Conservation (phyloP, 2,797 vertebrate genomes). For the Champsocephalus gunnari region DNA sequence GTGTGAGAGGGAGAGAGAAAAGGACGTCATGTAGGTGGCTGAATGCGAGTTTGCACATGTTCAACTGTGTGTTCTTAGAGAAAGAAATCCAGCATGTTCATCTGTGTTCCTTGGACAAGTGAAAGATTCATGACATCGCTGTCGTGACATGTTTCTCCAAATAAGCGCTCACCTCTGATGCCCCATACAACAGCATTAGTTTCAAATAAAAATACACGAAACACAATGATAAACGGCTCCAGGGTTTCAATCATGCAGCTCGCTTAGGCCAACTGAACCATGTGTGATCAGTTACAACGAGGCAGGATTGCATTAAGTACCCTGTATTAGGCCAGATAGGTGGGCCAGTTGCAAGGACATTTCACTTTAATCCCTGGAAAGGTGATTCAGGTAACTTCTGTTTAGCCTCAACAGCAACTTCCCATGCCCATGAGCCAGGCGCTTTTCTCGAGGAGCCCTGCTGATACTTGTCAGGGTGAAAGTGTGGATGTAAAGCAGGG, state of each 20-base stretch:
- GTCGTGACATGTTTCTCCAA: slow-evolving; percentile 55
- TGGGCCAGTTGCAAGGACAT: slow-evolving; percentile 3
- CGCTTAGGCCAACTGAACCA: slow-evolving; percentile 27
- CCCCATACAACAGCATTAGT: not conserved
- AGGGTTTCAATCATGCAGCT: slow-evolving; percentile 42
- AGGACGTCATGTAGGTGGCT: slow-evolving; percentile 37
- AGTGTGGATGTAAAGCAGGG: slow-evolving; percentile 21
- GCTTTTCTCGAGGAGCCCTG: not conserved
- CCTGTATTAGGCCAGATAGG: slow-evolving; percentile 28
- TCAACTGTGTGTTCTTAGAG: slow-evolving; percentile 20
- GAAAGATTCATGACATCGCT: slow-evolving; percentile 33
- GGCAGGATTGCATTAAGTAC: slow-evolving; percentile 27
- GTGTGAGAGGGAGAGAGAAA: slow-evolving; percentile 24
- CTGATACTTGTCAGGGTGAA: not conserved
- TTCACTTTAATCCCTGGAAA: slow-evolving; percentile 29
- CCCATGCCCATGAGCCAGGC: slow-evolving; percentile 22
- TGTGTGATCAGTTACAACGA: slow-evolving; percentile 30
- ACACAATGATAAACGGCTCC: slow-evolving; percentile 29
- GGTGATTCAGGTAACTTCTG: slow-evolving; percentile 31
- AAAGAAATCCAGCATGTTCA: slow-evolving; percentile 16
- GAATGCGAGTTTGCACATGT: slow-evolving; percentile 60
- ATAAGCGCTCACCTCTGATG: slow-evolving; percentile 9
- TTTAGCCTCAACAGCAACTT: slow-evolving; percentile 10
- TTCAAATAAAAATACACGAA: slow-evolving; percentile 45
- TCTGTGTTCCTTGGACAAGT: slow-evolving; percentile 38